Conservation (phyloP, 2,797 vertebrate genomes). For the Hemitrygon akajei region DNA sequence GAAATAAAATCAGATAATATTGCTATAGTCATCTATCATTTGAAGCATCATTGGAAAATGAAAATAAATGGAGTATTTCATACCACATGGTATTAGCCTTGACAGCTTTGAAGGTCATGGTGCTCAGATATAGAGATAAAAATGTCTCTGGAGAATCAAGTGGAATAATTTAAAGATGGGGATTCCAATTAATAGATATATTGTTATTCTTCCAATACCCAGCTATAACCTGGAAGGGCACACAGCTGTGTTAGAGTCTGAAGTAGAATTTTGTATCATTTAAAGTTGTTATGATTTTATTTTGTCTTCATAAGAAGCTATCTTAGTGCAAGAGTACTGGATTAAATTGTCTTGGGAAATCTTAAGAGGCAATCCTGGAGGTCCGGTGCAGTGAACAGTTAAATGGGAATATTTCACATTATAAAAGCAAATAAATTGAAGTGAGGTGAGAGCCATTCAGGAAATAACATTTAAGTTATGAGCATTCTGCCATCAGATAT, state of each 20-base stretch:
- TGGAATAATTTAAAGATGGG: background rate
- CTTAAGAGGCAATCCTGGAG: background rate
- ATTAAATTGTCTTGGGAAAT: slow-evolving; percentile 7
- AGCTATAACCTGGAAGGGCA: background rate
- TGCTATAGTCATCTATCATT: background rate
- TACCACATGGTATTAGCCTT: slow-evolving; percentile 43
- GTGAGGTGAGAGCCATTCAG: background rate
- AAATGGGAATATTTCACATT: background rate
- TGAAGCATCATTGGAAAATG: slow-evolving; percentile 44
- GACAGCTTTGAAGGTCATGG: slow-evolving; percentile 52
- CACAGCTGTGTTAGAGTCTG: background rate
- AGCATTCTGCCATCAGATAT: background rate
- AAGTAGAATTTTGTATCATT: background rate
- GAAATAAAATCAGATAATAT: slow-evolving; percentile 11
- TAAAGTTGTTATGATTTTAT: background rate
- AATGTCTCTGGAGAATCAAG: background rate
- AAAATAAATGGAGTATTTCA: slow-evolving; percentile 50
- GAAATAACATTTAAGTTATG: background rate
- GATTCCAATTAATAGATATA: background rate
- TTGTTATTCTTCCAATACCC: background rate
- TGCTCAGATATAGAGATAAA: slow-evolving; percentile 39
- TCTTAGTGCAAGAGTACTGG: background rate
- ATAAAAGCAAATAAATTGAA: background rate
- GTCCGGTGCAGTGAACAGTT: background rate
- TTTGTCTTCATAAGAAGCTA: background rate